Evolutionary conservation across 2,797 vertebrate genomes (phyloP).

Genomic region (Chromobotia macracanthus): DNA sequence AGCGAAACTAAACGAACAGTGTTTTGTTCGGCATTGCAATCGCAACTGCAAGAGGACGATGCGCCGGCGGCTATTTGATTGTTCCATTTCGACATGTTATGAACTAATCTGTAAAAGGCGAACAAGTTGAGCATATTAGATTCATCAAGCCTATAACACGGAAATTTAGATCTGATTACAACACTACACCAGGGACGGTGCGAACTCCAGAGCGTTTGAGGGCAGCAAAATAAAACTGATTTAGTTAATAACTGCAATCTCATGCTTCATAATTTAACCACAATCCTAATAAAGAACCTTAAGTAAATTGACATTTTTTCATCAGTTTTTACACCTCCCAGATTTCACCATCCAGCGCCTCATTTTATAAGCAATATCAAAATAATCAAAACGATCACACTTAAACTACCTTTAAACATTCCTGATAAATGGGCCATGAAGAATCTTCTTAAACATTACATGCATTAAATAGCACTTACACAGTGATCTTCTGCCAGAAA

Average conservation of each 20-base stretch:
- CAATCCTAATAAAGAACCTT: neutral
- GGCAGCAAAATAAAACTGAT: slow-evolving; percentile 13
- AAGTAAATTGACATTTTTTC: neutral
- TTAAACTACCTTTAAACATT: neutral
- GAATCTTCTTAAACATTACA: neutral
- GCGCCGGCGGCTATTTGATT: neutral
- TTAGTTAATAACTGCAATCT: slow-evolving; percentile 12
- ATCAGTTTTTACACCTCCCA: neutral
- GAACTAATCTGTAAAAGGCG: slow-evolving; percentile 18
- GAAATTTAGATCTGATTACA: slow-evolving; percentile 28
- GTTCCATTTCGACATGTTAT: slow-evolving; percentile 19
- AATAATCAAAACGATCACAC: neutral
- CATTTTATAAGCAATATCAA: neutral
- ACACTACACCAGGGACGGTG: neutral
- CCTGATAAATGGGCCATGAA: neutral
- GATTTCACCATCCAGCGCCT: neutral
- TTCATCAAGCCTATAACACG: slow-evolving; percentile 17
- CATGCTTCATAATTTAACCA: neutral
- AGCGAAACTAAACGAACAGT: slow-evolving; percentile 22
- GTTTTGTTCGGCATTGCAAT: neutral
- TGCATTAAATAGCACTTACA: neutral
- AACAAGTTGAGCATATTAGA: slow-evolving; percentile 24
- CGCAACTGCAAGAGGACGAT: neutral
- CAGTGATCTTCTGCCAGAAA: neutral
- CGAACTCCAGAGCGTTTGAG: slow-evolving; percentile 11